phyloP scores from a whole-genome alignment of 2,113 vertebrate genomes.

The Chlamydotis undulata region DNA sequence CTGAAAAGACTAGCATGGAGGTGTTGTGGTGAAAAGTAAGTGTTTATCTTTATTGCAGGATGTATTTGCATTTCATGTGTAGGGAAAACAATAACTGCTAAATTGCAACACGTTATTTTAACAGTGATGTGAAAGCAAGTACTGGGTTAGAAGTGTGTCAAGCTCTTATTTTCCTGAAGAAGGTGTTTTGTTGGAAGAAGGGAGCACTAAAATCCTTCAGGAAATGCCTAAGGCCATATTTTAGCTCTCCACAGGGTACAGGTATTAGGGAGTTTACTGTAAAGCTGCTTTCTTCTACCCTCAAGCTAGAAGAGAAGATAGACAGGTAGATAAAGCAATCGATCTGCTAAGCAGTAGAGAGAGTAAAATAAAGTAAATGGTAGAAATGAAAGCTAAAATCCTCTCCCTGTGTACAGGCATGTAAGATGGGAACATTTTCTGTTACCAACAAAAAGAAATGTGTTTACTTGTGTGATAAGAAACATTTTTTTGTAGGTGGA shows the following conservation, averaged over 20 bases:
- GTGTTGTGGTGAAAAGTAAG: not conserved
- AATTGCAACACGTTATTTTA: not conserved
- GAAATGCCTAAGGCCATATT: not conserved
- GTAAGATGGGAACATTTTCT: not conserved
- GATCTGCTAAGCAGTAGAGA: not conserved
- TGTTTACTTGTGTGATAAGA: not conserved
- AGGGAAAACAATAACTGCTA: not conserved
- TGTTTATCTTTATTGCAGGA: not conserved
- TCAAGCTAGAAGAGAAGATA: not conserved
- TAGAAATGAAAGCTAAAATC: not conserved
- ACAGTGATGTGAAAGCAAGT: not conserved
- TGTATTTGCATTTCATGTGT: not conserved
- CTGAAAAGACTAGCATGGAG: not conserved
- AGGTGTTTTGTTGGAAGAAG: not conserved
- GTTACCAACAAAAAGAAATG: not conserved
- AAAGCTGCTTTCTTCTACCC: not conserved
- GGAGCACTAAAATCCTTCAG: not conserved
- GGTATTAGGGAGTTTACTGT: not conserved
- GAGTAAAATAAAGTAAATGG: not conserved
- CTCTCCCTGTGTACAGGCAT: not conserved
- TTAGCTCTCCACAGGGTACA: not conserved
- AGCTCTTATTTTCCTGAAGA: not conserved
- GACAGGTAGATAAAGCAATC: not conserved
- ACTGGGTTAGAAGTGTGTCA: not conserved
- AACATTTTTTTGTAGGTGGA: not conserved